These are phyloP conservation scores for Drosophila imparisetae DNA, from an alignment of 2,888 invertebrate species.

Conservation along the genomic window DNA sequence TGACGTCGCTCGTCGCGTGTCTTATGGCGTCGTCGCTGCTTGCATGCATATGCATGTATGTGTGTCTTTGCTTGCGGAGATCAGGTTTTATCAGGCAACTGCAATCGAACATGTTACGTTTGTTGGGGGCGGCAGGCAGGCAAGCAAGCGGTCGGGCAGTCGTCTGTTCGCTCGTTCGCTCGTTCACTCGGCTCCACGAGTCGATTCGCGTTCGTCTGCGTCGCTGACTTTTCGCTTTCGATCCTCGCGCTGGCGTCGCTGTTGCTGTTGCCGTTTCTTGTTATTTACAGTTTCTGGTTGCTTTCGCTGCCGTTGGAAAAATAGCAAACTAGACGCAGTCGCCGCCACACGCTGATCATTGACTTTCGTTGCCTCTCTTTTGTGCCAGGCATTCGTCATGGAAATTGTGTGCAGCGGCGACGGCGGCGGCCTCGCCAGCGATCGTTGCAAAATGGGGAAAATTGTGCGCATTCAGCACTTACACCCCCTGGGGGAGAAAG, in stretches of 20 bases:
- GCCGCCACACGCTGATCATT: conserved; percentile 75
- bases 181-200: conserved; percentile 37
- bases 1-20: conserved; percentile 51
- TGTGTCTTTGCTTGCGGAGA: conserved; percentile 54
- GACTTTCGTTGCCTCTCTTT: conserved; percentile 78
- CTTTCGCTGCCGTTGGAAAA: conserved; percentile 74
- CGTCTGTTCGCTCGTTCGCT: conserved; percentile 23
- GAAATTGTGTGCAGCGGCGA: conserved; percentile 61
- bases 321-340: conserved; percentile 66
- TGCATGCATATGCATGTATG: conserved; percentile 9
- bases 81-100: conserved; percentile 77
- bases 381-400: conserved; percentile 72
- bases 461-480: conserved; percentile 38
- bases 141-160: conserved; percentile 7
- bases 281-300: conserved; percentile 76
- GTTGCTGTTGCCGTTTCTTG: conserved; percentile 65
- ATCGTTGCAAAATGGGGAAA: conserved; percentile 59
- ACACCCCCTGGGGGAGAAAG: background rate
- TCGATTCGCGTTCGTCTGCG: conserved; percentile 16
- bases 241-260: conserved; percentile 61
- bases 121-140: conserved; percentile 53
- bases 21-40: conserved; percentile 48
- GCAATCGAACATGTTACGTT: conserved; percentile 70
- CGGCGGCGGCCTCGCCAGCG: conserved; percentile 36
- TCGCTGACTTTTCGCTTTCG: conserved; percentile 74